phyloP scores from a whole-genome alignment of 2,113 vertebrate genomes.

The Hemiscyllium ocellatum region DNA sequence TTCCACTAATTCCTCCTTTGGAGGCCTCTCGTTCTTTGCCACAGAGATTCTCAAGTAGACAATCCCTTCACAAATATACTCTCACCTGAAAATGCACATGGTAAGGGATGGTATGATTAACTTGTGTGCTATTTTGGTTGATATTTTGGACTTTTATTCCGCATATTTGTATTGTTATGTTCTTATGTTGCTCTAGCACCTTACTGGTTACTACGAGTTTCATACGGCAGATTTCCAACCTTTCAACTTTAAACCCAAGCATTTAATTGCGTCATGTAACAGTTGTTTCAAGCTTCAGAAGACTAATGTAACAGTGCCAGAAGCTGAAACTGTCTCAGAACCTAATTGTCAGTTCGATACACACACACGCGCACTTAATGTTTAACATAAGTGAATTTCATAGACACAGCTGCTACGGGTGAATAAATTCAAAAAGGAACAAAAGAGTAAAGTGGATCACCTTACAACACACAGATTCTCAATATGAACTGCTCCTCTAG shows the following conservation, averaged over 20 bases:
- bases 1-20: no score
- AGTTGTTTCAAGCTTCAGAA: background rate
- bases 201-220: background rate
- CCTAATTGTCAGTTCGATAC: background rate
- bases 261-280: background rate
- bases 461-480: background rate
- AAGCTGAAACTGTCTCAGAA: background rate
- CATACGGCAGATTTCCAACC: background rate
- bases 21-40: no score
- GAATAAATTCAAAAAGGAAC: background rate
- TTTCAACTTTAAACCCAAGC: slow-evolving; percentile 10
- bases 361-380: background rate
- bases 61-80: background rate
- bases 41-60: no score
- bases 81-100: background rate
- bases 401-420: no score
- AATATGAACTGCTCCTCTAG: background rate
- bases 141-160: background rate
- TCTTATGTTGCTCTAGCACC: background rate
- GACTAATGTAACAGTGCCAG: background rate
- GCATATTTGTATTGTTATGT: background rate
- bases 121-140: background rate
- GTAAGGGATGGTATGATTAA: background rate
- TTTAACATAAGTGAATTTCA: background rate
- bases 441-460: background rate